Evolutionary conservation across 2,797 vertebrate species (phyloP).

Genomic region (Mycteria americana): DNA sequence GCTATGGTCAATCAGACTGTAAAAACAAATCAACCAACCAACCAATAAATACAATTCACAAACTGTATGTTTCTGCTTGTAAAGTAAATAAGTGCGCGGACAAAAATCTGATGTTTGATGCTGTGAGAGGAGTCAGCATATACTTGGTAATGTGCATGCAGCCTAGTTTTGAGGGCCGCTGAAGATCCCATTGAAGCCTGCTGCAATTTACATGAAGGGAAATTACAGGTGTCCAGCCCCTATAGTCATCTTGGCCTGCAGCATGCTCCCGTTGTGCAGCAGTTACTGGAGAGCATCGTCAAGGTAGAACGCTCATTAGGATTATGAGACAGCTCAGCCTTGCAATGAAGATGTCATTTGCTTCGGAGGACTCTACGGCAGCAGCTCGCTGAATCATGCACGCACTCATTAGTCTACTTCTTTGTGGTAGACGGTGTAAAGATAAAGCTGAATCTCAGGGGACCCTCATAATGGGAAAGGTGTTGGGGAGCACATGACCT

Average conservation of each 20-base stretch:
- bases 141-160: neutral
- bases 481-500: neutral
- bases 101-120: neutral
- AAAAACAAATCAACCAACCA: neutral
- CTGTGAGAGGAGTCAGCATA: neutral
- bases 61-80: neutral
- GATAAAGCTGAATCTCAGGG: neutral
- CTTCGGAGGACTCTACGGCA: neutral
- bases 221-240: neutral
- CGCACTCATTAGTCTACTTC: neutral
- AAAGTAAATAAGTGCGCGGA: neutral
- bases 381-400: rapidly evolving
- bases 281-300: neutral
- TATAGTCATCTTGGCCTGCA: neutral
- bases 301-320: neutral
- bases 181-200: neutral
- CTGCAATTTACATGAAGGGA: neutral
- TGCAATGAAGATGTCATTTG: neutral
- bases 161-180: neutral
- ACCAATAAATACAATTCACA: neutral
- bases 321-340: neutral
- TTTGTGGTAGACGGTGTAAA: neutral
- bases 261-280: neutral
- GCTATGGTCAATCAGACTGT: neutral
- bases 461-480: neutral